These are phyloP conservation scores for Stichodactyla helianthus DNA, from an alignment of 64 coral and sea anemone species.

Conservation along the genomic window DNA sequence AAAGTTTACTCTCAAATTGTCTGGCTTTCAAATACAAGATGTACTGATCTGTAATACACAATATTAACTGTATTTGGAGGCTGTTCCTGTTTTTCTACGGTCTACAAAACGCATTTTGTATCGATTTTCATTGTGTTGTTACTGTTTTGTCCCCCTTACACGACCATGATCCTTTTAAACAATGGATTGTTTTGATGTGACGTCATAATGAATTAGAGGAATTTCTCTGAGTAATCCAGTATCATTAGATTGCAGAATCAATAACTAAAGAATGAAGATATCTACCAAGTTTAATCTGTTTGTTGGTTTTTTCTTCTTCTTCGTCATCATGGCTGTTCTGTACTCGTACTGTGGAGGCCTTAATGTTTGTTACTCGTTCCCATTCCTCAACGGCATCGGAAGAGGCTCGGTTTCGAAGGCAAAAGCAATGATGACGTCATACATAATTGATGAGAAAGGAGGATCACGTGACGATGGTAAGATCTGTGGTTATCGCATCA, in stretches of 20 bases:
- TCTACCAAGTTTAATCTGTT: slow-evolving; percentile 66
- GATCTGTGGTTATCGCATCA: background rate
- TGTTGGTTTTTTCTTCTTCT: slow-evolving; percentile 48
- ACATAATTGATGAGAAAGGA: slow-evolving; percentile 39
- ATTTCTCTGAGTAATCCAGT: too few species aligned
- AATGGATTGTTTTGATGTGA: too few species aligned
- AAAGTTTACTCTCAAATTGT: too few species aligned
- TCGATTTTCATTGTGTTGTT: too few species aligned
- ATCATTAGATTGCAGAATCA: background rate
- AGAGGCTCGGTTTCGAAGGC: slow-evolving; percentile 23
- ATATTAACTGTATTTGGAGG: too few species aligned
- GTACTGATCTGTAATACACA: too few species aligned
- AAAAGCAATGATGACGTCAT: slow-evolving; percentile 57
- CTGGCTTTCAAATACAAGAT: too few species aligned
- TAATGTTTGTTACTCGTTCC: slow-evolving; percentile 72
- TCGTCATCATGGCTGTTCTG: slow-evolving; percentile 69
- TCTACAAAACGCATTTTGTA: too few species aligned
- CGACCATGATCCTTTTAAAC: too few species aligned
- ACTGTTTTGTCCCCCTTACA: too few species aligned
- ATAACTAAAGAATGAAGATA: slow-evolving; percentile 23
- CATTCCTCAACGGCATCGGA: slow-evolving; percentile 63
- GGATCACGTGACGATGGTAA: slow-evolving; percentile 3
- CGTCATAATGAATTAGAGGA: too few species aligned
- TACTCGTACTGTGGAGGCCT: slow-evolving; percentile 83
- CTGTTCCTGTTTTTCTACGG: too few species aligned